phyloP scores from a whole-genome alignment of 2,113 vertebrate genomes.

The Leucoraja erinaceus region DNA sequence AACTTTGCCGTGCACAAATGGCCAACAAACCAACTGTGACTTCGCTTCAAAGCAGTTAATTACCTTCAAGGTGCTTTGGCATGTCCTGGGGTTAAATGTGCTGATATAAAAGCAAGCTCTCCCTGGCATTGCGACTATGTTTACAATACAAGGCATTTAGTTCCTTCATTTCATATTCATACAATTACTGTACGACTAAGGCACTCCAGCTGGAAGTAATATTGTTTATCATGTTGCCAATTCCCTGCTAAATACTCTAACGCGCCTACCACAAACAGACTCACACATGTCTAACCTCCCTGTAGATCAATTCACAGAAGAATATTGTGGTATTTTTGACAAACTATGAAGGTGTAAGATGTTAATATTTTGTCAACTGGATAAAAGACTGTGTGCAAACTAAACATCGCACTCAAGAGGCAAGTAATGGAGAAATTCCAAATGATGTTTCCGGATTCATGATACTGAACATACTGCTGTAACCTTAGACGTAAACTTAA shows the following conservation, averaged over 20 bases:
- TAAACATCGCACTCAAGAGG: neutral
- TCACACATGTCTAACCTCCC: neutral
- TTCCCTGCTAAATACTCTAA: neutral
- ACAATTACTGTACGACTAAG: neutral
- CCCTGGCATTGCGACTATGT: neutral
- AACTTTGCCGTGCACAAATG: neutral
- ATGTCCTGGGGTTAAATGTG: neutral
- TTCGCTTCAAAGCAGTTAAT: neutral
- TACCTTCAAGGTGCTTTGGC: neutral
- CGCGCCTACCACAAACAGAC: neutral
- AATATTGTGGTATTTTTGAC: neutral
- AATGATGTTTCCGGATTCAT: neutral
- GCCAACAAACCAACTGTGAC: neutral
- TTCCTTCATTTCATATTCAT: conserved; percentile 2
- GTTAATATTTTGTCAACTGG: neutral
- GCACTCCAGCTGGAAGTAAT: neutral
- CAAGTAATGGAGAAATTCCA: neutral
- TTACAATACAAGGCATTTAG: neutral
- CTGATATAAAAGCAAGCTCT: neutral
- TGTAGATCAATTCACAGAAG: neutral
- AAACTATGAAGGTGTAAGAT: neutral
- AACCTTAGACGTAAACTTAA: neutral
- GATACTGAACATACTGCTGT: neutral
- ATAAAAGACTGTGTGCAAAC: neutral
- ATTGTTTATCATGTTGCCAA: neutral